Evolutionary conservation across 1,140 invertebrate species (phyloP).

Genomic region (Zaprionus ornatus): DNA sequence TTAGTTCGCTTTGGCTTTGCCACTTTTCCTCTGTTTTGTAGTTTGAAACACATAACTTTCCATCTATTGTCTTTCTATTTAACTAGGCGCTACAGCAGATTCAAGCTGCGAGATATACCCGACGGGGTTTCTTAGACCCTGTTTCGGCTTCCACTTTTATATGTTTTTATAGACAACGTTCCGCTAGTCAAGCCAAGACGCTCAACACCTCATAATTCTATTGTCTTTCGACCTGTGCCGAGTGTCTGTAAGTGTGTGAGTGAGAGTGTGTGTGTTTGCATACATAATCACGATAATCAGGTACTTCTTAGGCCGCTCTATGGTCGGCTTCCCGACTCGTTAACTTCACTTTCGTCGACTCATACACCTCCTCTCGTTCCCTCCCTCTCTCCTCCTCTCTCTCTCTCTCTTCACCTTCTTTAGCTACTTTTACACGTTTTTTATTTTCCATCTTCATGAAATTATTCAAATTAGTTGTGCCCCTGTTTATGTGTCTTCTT

Average conservation of each 20-base stretch:
- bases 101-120: constrained; percentile 3
- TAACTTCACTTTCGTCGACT: constrained; percentile 75
- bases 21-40: constrained; percentile 19
- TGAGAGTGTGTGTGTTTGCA: constrained; percentile 61
- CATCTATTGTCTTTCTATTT: constrained; percentile 60
- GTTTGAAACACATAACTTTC: constrained; percentile 67
- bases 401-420: constrained; percentile 9
- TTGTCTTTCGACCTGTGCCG: constrained; percentile 67
- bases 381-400: constrained; percentile 25
- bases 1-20: constrained; percentile 39
- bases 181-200: constrained; percentile 70
- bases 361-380: constrained; percentile 19
- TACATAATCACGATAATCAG: constrained; percentile 78
- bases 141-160: constrained; percentile 19
- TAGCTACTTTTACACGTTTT: constrained; percentile 30
- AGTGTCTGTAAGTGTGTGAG: constrained; percentile 40
- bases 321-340: constrained; percentile 49
- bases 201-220: constrained; percentile 81
- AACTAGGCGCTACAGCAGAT: constrained; percentile 18
- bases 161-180: constrained; percentile 53
- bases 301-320: constrained; percentile 57
- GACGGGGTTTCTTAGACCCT: constrained; percentile 23
- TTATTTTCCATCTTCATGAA: constrained; percentile 38
- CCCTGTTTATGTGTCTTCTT: constrained; percentile 58
- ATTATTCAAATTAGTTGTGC: constrained; percentile 73